Base-by-base conservation (phyloP, 2,113 vertebrate genomes). In the Anser brachyrhynchus region DNA sequence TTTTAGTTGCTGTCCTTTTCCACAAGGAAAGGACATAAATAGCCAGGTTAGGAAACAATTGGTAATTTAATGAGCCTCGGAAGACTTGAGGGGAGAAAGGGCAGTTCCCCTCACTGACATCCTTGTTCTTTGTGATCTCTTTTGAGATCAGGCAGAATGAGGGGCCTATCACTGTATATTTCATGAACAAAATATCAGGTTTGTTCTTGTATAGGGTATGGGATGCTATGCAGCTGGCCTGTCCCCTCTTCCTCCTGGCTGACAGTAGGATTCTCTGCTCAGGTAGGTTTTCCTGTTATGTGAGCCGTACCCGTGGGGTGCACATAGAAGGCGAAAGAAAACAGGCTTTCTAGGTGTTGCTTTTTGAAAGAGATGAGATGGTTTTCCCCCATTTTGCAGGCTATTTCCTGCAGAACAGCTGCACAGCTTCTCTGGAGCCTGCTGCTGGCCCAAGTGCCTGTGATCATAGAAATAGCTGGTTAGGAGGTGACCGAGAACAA, bases 171-270 rank as follows among this genome's bases (percentile, higher is more conserved):
- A 14, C 72, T 94, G 49, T 82, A 85, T 95, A 91, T 95, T 95
- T 96, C 6, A 95, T 95, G 89, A 93, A 70, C 7, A 66, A 93
- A 89, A 87, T 89, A 92, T 75, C 62, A 72, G 20, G 66, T 94
- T 92, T 94, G 62, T 84, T 84, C n/a, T 67, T 79, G 14, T 75
- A 11, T 20, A 51, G 41, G 46, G 69, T 87, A 35, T 57, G 89
- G 55, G 58, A 37, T 28, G 62, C 72, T 95, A 51, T 43, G 46
- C 95, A 95, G n/a, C 62, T 95, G 95, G 54, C 58, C n/a, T 87
- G 28, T 58, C 23, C 31, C 29, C n/a, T 79, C 66, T 90, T 78
- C n/a, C 55, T 95, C 15, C 66, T 78, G 70, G 9, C 70, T 57
- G 19, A 20, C 33, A 76, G 28, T 13, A 55, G 80, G 70, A 76